Evolutionary conservation across 53 echinoderm and acorn worm species (phyloP).

Genomic region (Luidia sarsii): DNA sequence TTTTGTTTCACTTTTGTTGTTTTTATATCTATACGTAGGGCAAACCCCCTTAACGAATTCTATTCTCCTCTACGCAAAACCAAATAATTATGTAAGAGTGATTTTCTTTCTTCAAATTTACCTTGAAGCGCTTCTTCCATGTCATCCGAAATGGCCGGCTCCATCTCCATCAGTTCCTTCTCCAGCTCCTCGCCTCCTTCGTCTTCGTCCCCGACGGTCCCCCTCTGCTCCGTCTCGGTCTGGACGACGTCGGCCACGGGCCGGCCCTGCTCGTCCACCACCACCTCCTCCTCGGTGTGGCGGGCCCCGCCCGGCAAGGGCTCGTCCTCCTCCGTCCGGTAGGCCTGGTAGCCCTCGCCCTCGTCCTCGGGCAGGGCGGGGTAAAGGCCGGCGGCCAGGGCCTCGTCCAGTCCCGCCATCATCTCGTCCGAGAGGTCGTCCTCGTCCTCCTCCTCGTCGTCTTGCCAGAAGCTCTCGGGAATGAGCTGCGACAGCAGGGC

Average conservation of each 20-base stretch:
- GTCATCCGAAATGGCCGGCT: slow-evolving; percentile 15
- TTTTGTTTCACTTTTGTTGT: too few species aligned
- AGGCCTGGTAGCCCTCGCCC: slow-evolving; percentile 26
- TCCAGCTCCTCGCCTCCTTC: slow-evolving; percentile 27
- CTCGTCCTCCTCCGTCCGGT: slow-evolving; percentile 12
- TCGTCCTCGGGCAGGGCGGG: slow-evolving; percentile 2
- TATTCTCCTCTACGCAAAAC: too few species aligned
- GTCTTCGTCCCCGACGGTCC: not conserved
- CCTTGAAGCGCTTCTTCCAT: slow-evolving; percentile 42
- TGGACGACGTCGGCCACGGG: slow-evolving; percentile 27
- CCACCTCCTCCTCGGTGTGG: slow-evolving; percentile 33
- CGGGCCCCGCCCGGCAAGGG: slow-evolving; percentile 29
- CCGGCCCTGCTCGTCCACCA: slow-evolving; percentile 34
- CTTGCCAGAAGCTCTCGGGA: slow-evolving; percentile 61
- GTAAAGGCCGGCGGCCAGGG: slow-evolving; percentile 20
- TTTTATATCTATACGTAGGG: too few species aligned
- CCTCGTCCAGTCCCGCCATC: slow-evolving; percentile 34
- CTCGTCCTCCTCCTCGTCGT: slow-evolving; percentile 27
- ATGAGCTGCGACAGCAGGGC: slow-evolving; percentile 57
- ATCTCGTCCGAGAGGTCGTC: slow-evolving; percentile 40
- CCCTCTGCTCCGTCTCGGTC: slow-evolving; percentile 1
- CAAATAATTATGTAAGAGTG: too few species aligned
- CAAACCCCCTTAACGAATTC: too few species aligned
- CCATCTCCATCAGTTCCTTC: slow-evolving; percentile 42
- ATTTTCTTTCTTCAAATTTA: not conserved